Evolutionary conservation across 2,888 invertebrate species (phyloP), one percentile per base, ranked within the genome.

Genomic region (Mesorhabditis belari): DNA sequence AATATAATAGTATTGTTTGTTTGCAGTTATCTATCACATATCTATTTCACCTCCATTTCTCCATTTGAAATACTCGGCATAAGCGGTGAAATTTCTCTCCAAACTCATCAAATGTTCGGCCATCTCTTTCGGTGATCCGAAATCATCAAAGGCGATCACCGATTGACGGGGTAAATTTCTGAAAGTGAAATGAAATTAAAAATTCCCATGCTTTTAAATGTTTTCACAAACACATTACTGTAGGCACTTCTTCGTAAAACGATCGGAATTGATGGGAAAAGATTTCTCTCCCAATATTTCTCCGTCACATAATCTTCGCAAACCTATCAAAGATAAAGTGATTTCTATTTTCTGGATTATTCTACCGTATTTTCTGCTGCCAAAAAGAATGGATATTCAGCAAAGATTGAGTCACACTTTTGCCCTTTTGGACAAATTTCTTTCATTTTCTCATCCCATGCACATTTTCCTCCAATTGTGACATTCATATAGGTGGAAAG

Each of bases 301-400:
- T 79, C 79, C 21, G 78, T 76, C n/a, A 79, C 67, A 58, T 79
- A 79, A 53, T 79, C 79, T 29, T 61, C 65, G 62, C 79, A 79
- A 6, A 67, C 58, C 70, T 69, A 54, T 21, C 64, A 44, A 21
- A 23, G 26, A 24, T 9, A 21, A 51, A 19, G 28, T 19, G 24
- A 58, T n/a, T 12, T 24, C 21, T 35, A 21, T 23, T 24, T 58
- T n/a, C 12, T 9, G 12, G 17, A 25, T 53, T 28, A 26, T 17
- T 23, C 19, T 25, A 69, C 70, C 26, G 74, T 67, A 58, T 80
- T 79, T 64, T 79, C 79, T 17, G 75, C 59, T 17, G 76, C 76
- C 25, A 79, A 60, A 63, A 67, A 74, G 67, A 79, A 79, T 49
- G 76, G 75, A 63, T 75, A 75, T 49, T 68, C 56, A 28, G 68